These are phyloP conservation scores for Drosophila oshimai DNA, from an alignment of 1,140 invertebrate species.

Conservation along the genomic window DNA sequence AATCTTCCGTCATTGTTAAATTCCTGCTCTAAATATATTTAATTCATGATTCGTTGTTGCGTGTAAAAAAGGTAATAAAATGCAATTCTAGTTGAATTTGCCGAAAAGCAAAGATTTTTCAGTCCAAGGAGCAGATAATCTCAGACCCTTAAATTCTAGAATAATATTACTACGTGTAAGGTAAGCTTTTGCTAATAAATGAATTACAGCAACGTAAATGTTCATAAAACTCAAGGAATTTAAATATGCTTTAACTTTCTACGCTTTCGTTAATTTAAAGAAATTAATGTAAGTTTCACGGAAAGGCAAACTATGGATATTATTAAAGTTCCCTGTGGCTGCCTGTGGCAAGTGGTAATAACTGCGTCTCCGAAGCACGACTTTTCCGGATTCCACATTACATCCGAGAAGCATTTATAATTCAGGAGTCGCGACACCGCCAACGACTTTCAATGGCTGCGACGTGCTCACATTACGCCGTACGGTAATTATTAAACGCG, in stretches of 20 bases:
- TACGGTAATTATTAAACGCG: constrained; percentile 51
- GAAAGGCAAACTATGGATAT: neutral
- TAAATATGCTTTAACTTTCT: too few relatives aligned
- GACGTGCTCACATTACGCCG: constrained; percentile 38
- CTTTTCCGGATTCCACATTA: neutral
- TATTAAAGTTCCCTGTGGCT: neutral
- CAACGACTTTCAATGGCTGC: constrained; percentile 37
- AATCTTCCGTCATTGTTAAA: neutral
- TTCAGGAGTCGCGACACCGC: constrained; percentile 31
- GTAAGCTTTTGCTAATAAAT: too few relatives aligned
- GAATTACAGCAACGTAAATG: too few relatives aligned
- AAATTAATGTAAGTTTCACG: too few relatives aligned
- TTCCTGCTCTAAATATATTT: neutral
- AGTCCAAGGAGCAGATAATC: constrained; percentile 6
- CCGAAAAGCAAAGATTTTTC: constrained; percentile 2
- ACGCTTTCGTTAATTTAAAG: neutral
- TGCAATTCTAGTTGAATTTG: constrained; percentile 17
- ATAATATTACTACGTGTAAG: too few relatives aligned
- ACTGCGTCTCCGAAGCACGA: constrained; percentile 19
- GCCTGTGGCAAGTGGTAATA: constrained; percentile 55
- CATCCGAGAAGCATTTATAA: constrained; percentile 42
- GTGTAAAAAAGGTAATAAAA: constrained; percentile 30
- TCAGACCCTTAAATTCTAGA: too few relatives aligned
- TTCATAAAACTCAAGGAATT: too few relatives aligned
- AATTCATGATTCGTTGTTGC: neutral